A percentile compares a stretch with the other conserved stretches of the same genome.
These are phyloP conservation scores for Parnassius mnemosyne DNA, from an alignment of 2,888 invertebrate genomes.

Conservation along the genomic window DNA sequence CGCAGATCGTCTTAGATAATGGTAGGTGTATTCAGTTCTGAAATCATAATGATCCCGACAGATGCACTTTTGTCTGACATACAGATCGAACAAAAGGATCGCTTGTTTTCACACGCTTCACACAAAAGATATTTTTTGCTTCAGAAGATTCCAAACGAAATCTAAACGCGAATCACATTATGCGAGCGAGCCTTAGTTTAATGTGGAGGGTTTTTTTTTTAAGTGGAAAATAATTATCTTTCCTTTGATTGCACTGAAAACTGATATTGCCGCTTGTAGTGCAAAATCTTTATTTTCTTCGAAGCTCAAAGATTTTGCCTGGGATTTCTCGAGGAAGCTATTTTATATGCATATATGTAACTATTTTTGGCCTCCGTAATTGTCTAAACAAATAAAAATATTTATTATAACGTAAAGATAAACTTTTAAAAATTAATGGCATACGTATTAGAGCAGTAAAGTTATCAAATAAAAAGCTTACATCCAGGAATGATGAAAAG, in stretches of 20 bases:
- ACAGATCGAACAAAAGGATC: constrained; percentile 55
- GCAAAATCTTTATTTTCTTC: no score
- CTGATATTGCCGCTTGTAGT: not conserved
- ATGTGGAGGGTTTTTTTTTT: constrained; percentile 33
- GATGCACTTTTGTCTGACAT: constrained; percentile 67
- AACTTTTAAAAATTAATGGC: no score
- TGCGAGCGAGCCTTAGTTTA: constrained; percentile 53
- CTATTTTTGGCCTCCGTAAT: no score
- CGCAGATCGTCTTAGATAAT: constrained; percentile 33
- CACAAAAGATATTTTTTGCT: constrained; percentile 66
- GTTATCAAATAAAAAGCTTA: constrained; percentile 51
- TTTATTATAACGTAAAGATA: no score
- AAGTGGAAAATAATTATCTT: constrained; percentile 31
- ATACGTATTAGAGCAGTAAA: not conserved
- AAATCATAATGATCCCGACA: constrained; percentile 60
- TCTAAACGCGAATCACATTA: constrained; percentile 68
- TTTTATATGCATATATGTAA: no score
- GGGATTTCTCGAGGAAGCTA: no score
- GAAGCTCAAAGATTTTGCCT: no score
- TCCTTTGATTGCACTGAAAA: constrained; percentile 17
- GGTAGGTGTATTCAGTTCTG: constrained; percentile 43
- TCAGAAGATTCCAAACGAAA: constrained; percentile 54
- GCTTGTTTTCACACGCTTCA: constrained; percentile 67
- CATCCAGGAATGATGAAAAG: constrained; percentile 54
- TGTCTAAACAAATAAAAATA: no score